Conservation (phyloP, 2,888 invertebrate genomes). For the Anoplius nigerrimus region DNA sequence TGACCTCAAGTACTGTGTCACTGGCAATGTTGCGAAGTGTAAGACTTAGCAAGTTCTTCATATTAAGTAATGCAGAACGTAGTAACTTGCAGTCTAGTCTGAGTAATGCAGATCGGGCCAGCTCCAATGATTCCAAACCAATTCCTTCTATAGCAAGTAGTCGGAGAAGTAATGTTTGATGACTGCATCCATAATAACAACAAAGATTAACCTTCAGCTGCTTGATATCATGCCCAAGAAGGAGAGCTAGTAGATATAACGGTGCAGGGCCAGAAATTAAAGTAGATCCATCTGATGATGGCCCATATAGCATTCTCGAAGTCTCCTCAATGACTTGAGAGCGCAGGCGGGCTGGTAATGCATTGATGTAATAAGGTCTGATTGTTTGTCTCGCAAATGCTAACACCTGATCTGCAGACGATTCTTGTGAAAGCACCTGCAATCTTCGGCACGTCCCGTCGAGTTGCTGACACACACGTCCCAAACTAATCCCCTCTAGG, state of each 20-base stretch:
- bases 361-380: constrained; percentile 71
- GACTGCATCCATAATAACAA: constrained; percentile 75
- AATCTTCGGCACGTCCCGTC: constrained; percentile 72
- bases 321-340: constrained; percentile 72
- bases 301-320: constrained; percentile 68
- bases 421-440: constrained; percentile 72
- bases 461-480: constrained; percentile 72
- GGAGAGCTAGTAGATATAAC: constrained; percentile 70
- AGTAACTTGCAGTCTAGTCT: constrained; percentile 72
- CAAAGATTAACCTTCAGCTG: constrained; percentile 72
- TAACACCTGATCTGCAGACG: constrained; percentile 69
- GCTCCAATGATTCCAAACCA: constrained; percentile 71
- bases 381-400: constrained; percentile 68
- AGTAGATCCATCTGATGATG: constrained; percentile 69
- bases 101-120: constrained; percentile 72
- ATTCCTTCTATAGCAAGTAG: constrained; percentile 71
- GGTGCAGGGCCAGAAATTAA: constrained; percentile 72
- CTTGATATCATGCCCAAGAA: constrained; percentile 73
- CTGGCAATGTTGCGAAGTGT: constrained; percentile 74
- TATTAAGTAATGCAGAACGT: constrained; percentile 68
- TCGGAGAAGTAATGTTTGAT: constrained; percentile 72
- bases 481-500: constrained; percentile 71
- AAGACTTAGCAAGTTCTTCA: constrained; percentile 69
- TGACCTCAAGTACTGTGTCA: constrained; percentile 71
- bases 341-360: constrained; percentile 70